A percentile compares a stretch with the other conserved stretches of the same genome.
These are phyloP conservation scores for Furnarius figulus DNA, from an alignment of 2,113 vertebrate species.

Conservation along the genomic window DNA sequence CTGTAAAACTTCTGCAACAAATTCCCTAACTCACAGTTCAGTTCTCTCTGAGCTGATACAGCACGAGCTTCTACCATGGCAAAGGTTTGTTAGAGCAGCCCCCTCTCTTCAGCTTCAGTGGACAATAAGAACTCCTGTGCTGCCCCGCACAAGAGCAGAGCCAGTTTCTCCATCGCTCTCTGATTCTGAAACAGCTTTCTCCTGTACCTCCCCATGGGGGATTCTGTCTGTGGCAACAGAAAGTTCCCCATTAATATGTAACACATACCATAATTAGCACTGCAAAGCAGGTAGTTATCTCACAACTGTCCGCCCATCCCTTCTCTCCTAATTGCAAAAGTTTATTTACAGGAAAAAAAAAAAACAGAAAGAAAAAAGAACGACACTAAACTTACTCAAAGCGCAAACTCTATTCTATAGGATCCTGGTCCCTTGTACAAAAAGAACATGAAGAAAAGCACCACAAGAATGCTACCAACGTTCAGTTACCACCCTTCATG, in stretches of 20 bases:
- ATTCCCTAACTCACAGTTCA: neutral
- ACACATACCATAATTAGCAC: conserved; percentile 8
- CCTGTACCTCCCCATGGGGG: neutral
- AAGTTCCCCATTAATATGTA: conserved; percentile 1
- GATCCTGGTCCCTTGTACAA: neutral
- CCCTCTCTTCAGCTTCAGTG: neutral
- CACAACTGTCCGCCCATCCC: neutral
- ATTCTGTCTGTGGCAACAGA: neutral
- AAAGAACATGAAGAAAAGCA: neutral
- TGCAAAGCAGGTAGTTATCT: neutral
- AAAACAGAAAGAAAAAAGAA: too few relatives aligned
- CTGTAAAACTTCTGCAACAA: conserved; percentile 38
- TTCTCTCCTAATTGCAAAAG: neutral
- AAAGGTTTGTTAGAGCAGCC: neutral
- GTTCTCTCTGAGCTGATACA: neutral
- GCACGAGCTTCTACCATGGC: neutral
- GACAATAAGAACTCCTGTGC: fast-evolving
- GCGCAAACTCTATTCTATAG: neutral
- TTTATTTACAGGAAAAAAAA: neutral
- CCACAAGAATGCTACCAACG: neutral
- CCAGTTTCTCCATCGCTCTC: neutral
- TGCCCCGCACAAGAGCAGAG: neutral
- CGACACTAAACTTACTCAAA: neutral
- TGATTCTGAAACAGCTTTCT: neutral
- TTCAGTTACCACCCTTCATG: neutral